Conservation (phyloP, 2,888 invertebrate species). For the Tupiocoris notatus region DNA sequence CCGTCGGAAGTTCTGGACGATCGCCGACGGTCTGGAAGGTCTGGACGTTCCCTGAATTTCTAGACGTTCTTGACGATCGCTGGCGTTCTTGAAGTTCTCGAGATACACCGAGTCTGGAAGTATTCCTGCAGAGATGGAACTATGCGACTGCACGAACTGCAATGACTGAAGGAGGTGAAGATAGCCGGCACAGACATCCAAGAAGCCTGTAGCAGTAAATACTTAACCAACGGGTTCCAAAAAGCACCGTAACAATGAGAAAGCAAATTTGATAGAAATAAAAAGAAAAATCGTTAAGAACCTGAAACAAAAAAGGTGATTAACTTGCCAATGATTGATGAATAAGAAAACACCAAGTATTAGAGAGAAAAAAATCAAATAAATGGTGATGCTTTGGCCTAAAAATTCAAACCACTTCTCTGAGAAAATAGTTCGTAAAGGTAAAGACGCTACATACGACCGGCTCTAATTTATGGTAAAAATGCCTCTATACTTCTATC, state of each 20-base stretch:
- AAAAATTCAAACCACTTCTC: too few relatives aligned
- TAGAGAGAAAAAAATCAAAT: too few relatives aligned
- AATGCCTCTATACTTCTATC: too few relatives aligned
- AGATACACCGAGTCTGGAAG: background rate
- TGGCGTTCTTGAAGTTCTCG: slow-evolving; percentile 4
- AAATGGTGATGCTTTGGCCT: too few relatives aligned
- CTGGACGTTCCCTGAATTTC: slow-evolving; percentile 7
- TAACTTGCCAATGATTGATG: too few relatives aligned
- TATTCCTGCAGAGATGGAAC: background rate
- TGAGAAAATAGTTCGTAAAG: too few relatives aligned
- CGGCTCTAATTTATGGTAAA: too few relatives aligned
- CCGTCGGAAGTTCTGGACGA: slow-evolving; percentile 7
- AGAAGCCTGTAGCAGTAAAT: slow-evolving; percentile 47
- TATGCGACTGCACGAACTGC: slow-evolving; percentile 36
- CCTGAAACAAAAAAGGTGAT: slow-evolving; percentile 9
- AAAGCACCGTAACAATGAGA: background rate
- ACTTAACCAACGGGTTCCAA: slow-evolving; percentile 46
- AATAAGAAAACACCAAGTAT: too few relatives aligned
- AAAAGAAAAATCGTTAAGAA: slow-evolving; percentile 7
- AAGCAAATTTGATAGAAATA: slow-evolving; percentile 7
- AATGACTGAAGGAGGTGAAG: slow-evolving; percentile 33
- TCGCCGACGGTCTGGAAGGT: slow-evolving; percentile 37
- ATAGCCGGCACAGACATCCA: slow-evolving; percentile 29
- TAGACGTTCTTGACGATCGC: background rate
- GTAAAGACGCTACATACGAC: too few relatives aligned